phyloP scores from a whole-genome alignment of 2,113 vertebrate species.

The Halcyon malimbica region DNA sequence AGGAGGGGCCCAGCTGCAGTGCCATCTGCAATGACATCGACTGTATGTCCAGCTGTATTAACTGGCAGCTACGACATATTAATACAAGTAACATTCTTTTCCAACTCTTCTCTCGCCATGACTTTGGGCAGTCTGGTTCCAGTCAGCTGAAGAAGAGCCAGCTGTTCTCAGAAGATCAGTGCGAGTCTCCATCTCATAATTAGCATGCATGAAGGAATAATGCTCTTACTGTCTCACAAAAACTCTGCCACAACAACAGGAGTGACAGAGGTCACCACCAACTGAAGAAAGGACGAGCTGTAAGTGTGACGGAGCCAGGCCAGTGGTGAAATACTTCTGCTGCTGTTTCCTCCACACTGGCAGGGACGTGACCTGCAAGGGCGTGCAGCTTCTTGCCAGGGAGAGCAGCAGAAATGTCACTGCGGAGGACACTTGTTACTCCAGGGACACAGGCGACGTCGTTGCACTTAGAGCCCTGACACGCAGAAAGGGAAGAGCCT shows the following conservation, averaged over 20 bases:
- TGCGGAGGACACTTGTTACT: neutral
- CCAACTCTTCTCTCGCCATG: neutral
- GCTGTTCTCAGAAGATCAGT: neutral
- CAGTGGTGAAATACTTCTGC: neutral
- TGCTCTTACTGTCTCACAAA: neutral
- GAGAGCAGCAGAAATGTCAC: neutral
- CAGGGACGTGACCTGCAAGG: neutral
- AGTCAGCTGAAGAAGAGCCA: neutral
- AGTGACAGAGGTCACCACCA: neutral
- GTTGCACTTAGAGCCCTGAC: neutral
- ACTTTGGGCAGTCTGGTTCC: neutral
- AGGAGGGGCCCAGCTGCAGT: neutral
- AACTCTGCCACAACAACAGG: neutral
- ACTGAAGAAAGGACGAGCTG: neutral
- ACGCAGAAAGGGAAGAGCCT: accelerated
- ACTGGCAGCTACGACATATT: neutral
- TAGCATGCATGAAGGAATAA: neutral
- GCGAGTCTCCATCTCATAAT: neutral
- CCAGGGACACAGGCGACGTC: neutral
- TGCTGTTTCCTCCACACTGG: neutral
- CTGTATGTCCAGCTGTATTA: accelerated
- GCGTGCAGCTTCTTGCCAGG: neutral
- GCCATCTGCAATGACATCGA: accelerated
- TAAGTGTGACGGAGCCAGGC: neutral
- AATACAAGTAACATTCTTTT: neutral